A percentile compares a stretch with the other conserved stretches of the same genome.
These are phyloP conservation scores for Drosophila atroscutellata DNA, from an alignment of 2,888 invertebrate species.

Conservation along the genomic window DNA sequence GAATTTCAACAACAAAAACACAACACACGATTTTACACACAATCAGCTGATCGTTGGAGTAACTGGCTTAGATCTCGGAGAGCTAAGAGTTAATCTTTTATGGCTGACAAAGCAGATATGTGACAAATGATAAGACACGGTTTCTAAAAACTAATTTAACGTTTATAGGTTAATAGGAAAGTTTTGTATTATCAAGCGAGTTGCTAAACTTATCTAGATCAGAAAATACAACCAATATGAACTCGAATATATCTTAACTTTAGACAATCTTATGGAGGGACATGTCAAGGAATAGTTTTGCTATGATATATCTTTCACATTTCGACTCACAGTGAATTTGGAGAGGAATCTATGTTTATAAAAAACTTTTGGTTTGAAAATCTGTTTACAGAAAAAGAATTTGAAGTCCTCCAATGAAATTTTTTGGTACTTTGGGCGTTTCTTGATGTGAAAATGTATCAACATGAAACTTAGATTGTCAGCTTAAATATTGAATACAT, in stretches of 20 bases:
- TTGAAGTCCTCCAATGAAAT: neutral
- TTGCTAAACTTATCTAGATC: neutral
- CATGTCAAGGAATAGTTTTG: neutral
- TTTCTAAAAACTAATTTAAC: slow-evolving; percentile 1
- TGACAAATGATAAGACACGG: neutral
- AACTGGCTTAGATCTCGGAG: slow-evolving; percentile 1
- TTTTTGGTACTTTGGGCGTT: neutral
- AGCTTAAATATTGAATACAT: neutral
- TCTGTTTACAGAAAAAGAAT: neutral
- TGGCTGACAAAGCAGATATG: neutral
- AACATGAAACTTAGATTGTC: neutral
- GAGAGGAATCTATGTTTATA: too few species aligned
- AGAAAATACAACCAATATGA: neutral
- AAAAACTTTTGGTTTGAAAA: too few species aligned
- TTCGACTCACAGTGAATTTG: neutral
- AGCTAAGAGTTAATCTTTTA: slow-evolving; percentile 2
- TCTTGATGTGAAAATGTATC: neutral
- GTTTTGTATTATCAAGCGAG: neutral
- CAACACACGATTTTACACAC: slow-evolving; percentile 7
- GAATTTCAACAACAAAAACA: slow-evolving; percentile 34
- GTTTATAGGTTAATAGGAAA: neutral
- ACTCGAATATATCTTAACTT: neutral
- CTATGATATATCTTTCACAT: neutral
- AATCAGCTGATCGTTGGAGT: slow-evolving; percentile 39
- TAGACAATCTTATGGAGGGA: neutral